Evolutionary conservation across 2,797 vertebrate genomes (phyloP).

Genomic region (Danio tinwini): DNA sequence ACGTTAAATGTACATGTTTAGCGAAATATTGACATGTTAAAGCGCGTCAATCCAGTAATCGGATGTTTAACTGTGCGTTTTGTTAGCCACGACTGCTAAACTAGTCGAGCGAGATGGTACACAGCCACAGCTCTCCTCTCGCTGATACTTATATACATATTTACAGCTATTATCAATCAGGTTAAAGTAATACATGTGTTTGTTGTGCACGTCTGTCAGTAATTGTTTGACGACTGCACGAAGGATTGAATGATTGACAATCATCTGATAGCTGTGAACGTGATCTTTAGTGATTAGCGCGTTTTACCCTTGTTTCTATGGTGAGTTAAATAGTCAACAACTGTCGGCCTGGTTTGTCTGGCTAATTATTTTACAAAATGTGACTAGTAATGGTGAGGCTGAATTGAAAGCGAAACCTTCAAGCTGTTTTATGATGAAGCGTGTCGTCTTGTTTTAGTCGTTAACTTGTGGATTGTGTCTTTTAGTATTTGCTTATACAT

Average conservation of each 20-base stretch:
- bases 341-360: background rate
- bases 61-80: conserved; percentile 1
- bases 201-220: background rate
- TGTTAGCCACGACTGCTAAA: conserved; percentile 37
- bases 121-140: background rate
- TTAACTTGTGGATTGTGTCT: background rate
- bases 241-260: background rate
- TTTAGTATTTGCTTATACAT: conserved; percentile 21
- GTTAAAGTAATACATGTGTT: background rate
- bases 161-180: background rate
- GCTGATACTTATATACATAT: background rate
- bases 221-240: background rate
- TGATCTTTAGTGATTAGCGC: conserved; percentile 1
- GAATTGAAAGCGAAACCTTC: background rate
- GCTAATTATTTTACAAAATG: background rate
- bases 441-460: background rate
- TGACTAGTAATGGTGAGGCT: background rate
- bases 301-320: background rate
- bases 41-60: background rate
- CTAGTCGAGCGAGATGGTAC: conserved; percentile 15
- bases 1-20: background rate
- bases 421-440: background rate
- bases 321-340: background rate
- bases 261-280: background rate
- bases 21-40: background rate